Evolutionary conservation across 2,797 vertebrate genomes (phyloP).

Genomic region (Antennarius maculatus): DNA sequence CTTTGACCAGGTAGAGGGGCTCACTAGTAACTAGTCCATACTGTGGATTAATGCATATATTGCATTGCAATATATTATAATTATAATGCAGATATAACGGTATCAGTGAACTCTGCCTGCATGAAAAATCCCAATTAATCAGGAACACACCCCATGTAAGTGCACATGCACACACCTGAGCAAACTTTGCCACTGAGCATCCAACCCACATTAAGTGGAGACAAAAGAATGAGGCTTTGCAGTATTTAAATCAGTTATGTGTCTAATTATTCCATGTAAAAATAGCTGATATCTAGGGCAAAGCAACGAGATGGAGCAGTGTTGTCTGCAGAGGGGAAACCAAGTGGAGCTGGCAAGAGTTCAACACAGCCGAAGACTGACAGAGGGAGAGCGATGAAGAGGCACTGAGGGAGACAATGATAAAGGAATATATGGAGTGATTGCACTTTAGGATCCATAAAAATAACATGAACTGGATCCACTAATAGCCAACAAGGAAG

Average conservation of each 20-base stretch:
- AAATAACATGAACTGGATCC: conserved; percentile 82
- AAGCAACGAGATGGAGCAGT: conserved; percentile 82
- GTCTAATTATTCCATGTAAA: conserved; percentile 84
- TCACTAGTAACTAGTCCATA: too few species aligned
- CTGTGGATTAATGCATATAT: too few species aligned
- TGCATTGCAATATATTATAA: too few species aligned
- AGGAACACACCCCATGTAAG: background rate
- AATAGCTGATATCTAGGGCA: conserved; percentile 83
- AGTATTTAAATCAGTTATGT: conserved; percentile 84
- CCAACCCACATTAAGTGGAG: conserved; percentile 64
- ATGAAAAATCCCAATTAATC: conserved; percentile 10
- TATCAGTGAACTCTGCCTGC: background rate
- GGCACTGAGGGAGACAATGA: conserved; percentile 37
- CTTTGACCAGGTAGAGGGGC: too few species aligned
- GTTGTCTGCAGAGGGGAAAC: conserved; percentile 84
- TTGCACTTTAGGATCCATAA: conserved; percentile 82
- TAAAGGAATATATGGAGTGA: conserved; percentile 57
- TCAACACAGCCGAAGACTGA: conserved; percentile 75
- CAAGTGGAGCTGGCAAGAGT: conserved; percentile 79
- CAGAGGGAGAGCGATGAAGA: conserved; percentile 35
- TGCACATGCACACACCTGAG: background rate
- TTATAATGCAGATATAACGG: too few species aligned
- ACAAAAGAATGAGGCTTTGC: conserved; percentile 75
- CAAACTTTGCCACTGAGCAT: conserved; percentile 47
- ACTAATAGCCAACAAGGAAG: conserved; percentile 63